Conservation (phyloP, 1,140 invertebrate species). For the Diploscapter pachys region DNA sequence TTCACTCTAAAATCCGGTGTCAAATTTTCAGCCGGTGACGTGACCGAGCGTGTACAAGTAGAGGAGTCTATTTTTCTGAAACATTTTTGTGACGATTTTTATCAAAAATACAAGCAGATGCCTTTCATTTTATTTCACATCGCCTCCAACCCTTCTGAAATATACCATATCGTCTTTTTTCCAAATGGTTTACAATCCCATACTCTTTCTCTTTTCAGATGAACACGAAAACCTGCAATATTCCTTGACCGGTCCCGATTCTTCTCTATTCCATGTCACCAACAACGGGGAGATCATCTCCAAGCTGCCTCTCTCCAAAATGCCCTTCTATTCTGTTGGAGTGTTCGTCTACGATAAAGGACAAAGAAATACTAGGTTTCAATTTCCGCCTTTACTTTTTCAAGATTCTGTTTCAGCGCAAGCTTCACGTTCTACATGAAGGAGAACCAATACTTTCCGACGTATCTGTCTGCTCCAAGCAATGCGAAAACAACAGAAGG, state of each 20-base stretch:
- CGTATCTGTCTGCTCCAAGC: conserved; percentile 5
- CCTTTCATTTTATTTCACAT: too few relatives aligned
- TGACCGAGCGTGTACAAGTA: too few relatives aligned
- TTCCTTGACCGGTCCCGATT: conserved; percentile 7
- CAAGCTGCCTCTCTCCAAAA: conserved; percentile 1
- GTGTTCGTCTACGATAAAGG: conserved; percentile 14
- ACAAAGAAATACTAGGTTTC: neutral
- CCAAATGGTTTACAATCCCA: too few relatives aligned
- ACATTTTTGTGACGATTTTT: too few relatives aligned
- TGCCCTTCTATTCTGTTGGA: conserved; percentile 1
- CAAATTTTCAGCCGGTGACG: too few relatives aligned
- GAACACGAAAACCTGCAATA: neutral
- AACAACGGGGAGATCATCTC: conserved; percentile 10
- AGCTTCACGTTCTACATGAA: conserved; percentile 2
- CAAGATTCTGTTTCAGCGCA: too few relatives aligned
- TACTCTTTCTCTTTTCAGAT: too few relatives aligned
- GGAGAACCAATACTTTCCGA: neutral
- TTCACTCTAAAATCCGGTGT: too few relatives aligned
- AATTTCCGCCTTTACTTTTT: neutral
- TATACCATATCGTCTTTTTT: too few relatives aligned
- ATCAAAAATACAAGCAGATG: too few relatives aligned
- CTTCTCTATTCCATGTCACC: neutral
- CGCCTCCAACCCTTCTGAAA: too few relatives aligned
- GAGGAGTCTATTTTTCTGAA: too few relatives aligned
- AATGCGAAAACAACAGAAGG: neutral